Evolutionary conservation across 2,113 vertebrate species (phyloP), one percentile per base, ranked within the genome.

Genomic region (Burhinus bistriatus): DNA sequence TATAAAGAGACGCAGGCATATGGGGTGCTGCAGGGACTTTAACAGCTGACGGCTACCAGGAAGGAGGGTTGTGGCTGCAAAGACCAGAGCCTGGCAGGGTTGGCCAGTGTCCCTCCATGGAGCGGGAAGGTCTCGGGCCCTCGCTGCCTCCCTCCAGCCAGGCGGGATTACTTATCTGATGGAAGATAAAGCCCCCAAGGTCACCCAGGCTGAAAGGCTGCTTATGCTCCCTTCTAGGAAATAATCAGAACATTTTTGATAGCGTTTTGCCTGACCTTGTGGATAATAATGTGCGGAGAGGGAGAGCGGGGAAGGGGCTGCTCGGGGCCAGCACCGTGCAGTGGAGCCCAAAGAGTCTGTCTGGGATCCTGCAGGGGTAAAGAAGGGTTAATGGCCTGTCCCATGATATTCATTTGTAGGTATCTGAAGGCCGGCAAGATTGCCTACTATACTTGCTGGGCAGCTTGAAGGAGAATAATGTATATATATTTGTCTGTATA

Each of bases 311-410:
- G 59, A n/a, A 14, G 52, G n/a, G 32, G 55, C 52, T 71, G 59
- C 77, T 40, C 49, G 18, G 61, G 34, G 66, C 7, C 44, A 44
- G 34, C 0, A 0, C 2, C 3, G 19, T 12, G 47, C 32, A 11
- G 3, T 6, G 44, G 8, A 85, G 54, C 71, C 59, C 61, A 16
- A 57, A 29, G 55, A 2, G 18, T 34, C 49, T 65, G 8, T 9
- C 44, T 72, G 69, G 70, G 45, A 30, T 91, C 55, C 49, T n/a
- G 10, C 4, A 8, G 18, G 64, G 57, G 26, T 44, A 65, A 68
- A 52, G 70, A 85, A 89, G 49, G 18, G 62, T 83, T 72, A 58
- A 61, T 12, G 21, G 20, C 32, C 47, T 88, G 52, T 69, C 64
- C 68, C 49, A 62, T 19, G 14, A 2, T 26, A 47, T 51, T 66